Conservation (phyloP, 2,113 vertebrate genomes). For the Corythoichthys intestinalis region DNA sequence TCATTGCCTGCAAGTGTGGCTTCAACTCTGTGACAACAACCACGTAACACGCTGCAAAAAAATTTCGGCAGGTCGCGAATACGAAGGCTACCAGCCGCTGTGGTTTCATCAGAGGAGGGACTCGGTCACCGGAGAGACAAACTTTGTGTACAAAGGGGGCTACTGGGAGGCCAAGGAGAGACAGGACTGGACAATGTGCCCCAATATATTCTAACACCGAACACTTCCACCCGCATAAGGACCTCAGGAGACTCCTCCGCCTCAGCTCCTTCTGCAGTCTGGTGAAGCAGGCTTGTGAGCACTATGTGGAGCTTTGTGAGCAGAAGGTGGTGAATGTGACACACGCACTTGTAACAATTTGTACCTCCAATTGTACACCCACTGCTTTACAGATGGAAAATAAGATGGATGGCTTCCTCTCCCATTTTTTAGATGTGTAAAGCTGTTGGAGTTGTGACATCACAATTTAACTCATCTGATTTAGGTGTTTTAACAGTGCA, state of each 20-base stretch:
- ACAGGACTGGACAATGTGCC: slow-evolving; percentile 87
- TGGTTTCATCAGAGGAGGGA: slow-evolving; percentile 93
- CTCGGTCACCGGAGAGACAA: slow-evolving; percentile 82
- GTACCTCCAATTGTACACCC: slow-evolving; percentile 58
- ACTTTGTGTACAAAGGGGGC: slow-evolving; percentile 89
- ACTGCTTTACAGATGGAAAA: slow-evolving; percentile 21
- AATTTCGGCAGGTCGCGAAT: slow-evolving; percentile 78
- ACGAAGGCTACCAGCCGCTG: slow-evolving; percentile 80
- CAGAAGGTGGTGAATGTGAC: slow-evolving; percentile 39
- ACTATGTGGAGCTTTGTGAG: slow-evolving; percentile 44
- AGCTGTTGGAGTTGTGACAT: slow-evolving; percentile 14
- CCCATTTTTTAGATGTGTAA: slow-evolving; percentile 21
- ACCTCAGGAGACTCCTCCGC: slow-evolving; percentile 39
- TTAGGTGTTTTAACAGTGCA: slow-evolving; percentile 43
- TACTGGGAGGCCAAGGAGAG: slow-evolving; percentile 96
- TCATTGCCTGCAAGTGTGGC: slow-evolving; percentile 33
- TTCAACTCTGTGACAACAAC: not conserved
- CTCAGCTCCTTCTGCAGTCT: slow-evolving; percentile 24
- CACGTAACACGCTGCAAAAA: slow-evolving; percentile 11
- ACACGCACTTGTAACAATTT: slow-evolving; percentile 39
- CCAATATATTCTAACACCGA: slow-evolving; percentile 87
- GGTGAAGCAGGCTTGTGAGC: slow-evolving; percentile 29
- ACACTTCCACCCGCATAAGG: slow-evolving; percentile 13
- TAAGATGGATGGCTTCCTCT: slow-evolving; percentile 11
- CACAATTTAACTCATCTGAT: slow-evolving; percentile 34